Evolutionary conservation across 35 echinoderm and acorn worm species (phyloP), one percentile per base, ranked within the genome.

Genomic region (Stichopus chloronotus): DNA sequence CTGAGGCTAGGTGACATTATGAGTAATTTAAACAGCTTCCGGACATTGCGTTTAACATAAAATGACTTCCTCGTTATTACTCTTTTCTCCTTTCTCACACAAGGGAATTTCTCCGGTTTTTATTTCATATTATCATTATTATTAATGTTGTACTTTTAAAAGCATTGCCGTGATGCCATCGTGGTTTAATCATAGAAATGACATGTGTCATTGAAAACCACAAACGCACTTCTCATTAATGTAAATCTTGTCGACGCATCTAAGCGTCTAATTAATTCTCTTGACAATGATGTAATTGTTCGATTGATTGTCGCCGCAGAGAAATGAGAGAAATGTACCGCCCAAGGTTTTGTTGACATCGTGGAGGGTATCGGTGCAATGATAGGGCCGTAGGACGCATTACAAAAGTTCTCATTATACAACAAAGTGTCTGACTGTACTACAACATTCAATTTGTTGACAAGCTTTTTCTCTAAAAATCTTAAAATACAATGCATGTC

Each of bases 251-350:
- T 17, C 4, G 10, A 17, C 4, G 17, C 10, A 10, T 65, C 61
- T 65, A 65, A 65, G 11, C 17, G 10, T 65, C 61, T 65, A 65
- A 9, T 17, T 65, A 65, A 8, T 4, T 65, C 61, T 17, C 17
- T 17, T 9, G 61, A 17, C 61, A 65, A 65, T 65, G 17, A 10
- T 13, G 10, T 65, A 65, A 65, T 65, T 4, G 10, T 13, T 13
- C 4, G 11, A 13, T 65, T 65, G 11, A 65, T 13, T 17, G 17
- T 65, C 17, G 10, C 17, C 7, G 61, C 61, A 16, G 55, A 83
- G 54, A 53, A 7, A 55, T 88, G 85, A 30, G 85, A 88, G 19
- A 63, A 58, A 52, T 88, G 85, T 9, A 88, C 85, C 58, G 53
- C 85, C 85, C 85, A 88, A 11, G 85, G 85, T 5, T 8, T 21